phyloP scores from a whole-genome alignment of 1,140 invertebrate species.

The Hetaerina americana region DNA sequence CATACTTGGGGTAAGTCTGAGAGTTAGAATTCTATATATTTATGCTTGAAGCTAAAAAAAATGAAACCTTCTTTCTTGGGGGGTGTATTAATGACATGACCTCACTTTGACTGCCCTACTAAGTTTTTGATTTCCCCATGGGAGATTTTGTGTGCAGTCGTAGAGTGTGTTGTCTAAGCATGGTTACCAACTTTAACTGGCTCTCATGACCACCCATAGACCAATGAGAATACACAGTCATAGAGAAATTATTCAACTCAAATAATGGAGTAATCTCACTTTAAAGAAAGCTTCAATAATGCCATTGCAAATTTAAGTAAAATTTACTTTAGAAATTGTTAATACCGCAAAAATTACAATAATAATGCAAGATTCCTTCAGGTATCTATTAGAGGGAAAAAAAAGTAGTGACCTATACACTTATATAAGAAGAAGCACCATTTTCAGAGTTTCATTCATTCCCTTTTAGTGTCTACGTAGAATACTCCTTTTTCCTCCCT shows the following conservation, averaged over 20 bases:
- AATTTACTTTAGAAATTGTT: constrained; percentile 1
- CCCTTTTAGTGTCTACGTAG: not conserved
- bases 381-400: not conserved
- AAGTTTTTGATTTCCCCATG: not conserved
- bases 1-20: not conserved
- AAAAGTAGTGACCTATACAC: not conserved
- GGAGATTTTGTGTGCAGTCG: not conserved
- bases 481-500: not conserved
- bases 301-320: not conserved
- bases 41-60: not conserved
- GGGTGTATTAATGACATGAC: not conserved
- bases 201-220: not conserved
- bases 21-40: constrained; percentile 1
- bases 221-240: not conserved
- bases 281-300: not conserved
- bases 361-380: not conserved
- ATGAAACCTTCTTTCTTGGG: not conserved
- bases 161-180: not conserved
- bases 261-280: not conserved
- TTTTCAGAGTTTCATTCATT: not conserved
- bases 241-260: not conserved
- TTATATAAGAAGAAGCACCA: not conserved
- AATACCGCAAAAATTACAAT: not conserved
- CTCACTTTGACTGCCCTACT: not conserved
- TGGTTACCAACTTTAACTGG: not conserved